These are phyloP conservation scores for Rhinichthys klamathensis DNA, from an alignment of 2,113 vertebrate species.

Conservation along the genomic window DNA sequence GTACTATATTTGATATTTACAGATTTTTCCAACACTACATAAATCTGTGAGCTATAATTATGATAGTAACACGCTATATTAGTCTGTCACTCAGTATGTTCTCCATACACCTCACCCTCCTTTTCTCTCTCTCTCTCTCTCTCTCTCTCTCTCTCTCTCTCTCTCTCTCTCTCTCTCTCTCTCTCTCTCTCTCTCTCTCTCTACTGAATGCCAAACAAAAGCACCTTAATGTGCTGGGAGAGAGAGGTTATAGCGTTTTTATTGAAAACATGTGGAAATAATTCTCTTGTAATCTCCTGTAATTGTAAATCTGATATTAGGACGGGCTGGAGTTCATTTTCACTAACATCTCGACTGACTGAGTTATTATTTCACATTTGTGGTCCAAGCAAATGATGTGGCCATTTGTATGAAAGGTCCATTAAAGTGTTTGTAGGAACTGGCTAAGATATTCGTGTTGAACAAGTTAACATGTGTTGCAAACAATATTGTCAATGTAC, in stretches of 20 bases:
- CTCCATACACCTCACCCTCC: constrained; percentile 3
- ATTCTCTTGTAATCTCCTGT: constrained; percentile 94
- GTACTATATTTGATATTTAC: constrained; percentile 33
- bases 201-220: constrained; percentile 85
- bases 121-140: not conserved
- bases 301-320: constrained; percentile 96
- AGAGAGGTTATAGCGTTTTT: constrained; percentile 94
- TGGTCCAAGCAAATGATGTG: constrained; percentile 78
- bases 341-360: constrained; percentile 95
- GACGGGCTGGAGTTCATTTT: constrained; percentile 95
- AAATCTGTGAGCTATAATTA: constrained; percentile 47
- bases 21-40: constrained; percentile 14
- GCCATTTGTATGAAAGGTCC: constrained; percentile 91
- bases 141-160: not conserved
- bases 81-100: constrained; percentile 58
- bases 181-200: not conserved
- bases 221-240: constrained; percentile 92
- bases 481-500: constrained; percentile 38
- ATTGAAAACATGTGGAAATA: constrained; percentile 96
- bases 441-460: constrained; percentile 73
- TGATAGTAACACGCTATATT: constrained; percentile 50
- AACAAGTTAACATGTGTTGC: constrained; percentile 45
- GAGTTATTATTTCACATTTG: constrained; percentile 98
- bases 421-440: constrained; percentile 91
- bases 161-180: constrained; percentile 11